These are phyloP conservation scores for Halocaridina rubra DNA, from an alignment of 2,888 invertebrate species.

Conservation along the genomic window DNA sequence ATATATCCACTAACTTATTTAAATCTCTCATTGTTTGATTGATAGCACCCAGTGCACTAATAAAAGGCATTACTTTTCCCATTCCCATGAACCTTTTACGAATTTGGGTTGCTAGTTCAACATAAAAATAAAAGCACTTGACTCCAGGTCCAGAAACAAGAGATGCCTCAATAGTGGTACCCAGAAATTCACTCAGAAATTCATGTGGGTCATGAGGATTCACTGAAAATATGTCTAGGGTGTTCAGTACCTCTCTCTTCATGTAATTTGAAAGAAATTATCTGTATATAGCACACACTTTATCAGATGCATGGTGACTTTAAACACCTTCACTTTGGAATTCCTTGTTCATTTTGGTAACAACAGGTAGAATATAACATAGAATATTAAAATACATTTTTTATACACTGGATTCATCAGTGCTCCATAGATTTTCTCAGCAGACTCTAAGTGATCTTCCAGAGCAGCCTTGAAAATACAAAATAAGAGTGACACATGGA, in stretches of 20 bases:
- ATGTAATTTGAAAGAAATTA: constrained; percentile 1
- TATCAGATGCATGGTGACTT: background rate
- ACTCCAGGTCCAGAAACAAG: background rate
- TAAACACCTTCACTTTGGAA: background rate
- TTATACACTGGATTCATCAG: background rate
- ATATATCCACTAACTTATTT: background rate
- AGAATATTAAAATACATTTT: background rate
- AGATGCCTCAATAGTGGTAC: background rate
- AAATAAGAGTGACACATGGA: too few relatives aligned
- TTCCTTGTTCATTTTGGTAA: background rate
- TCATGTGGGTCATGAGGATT: background rate
- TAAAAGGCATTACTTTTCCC: background rate
- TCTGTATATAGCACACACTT: background rate
- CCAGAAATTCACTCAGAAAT: background rate
- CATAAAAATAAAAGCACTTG: background rate
- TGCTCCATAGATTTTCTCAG: background rate
- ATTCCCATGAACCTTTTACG: background rate
- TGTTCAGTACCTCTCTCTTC: background rate
- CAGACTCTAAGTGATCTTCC: background rate
- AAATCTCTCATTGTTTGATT: constrained; percentile 1
- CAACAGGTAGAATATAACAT: background rate
- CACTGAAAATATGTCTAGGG: background rate
- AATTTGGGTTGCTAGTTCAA: background rate
- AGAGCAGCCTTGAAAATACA: constrained; percentile 1
- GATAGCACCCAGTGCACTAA: background rate